Percentiles rank a stretch among this genome's conserved stretches.
phyloP scores from a whole-genome alignment of 92 coral and sea anemone genomes.

The Hydrozoanthus gracilis region DNA sequence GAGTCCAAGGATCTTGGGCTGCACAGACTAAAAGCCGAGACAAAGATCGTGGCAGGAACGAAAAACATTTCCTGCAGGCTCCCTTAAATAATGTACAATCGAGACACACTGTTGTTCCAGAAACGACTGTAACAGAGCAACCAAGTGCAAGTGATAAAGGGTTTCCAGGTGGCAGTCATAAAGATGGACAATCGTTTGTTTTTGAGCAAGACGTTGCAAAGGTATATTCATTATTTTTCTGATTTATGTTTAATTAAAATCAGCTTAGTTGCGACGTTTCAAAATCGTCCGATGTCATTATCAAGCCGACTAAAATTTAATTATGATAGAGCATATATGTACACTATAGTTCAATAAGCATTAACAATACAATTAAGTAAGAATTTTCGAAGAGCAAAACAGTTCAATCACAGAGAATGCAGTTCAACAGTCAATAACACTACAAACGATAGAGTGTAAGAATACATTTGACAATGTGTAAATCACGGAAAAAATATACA shows the following conservation, averaged over 20 bases:
- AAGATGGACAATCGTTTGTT: background rate
- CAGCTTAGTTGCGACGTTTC: background rate
- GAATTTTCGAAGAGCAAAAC: no score
- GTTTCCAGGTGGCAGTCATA: background rate
- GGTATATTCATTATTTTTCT: background rate
- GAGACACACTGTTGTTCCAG: no score
- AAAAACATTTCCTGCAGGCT: background rate
- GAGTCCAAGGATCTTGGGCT: slow-evolving; percentile 83
- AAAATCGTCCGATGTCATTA: background rate
- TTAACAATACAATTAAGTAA: no score
- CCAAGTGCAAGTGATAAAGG: background rate
- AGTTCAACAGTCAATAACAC: no score
- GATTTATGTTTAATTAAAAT: background rate
- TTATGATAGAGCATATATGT: no score
- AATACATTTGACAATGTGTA: no score
- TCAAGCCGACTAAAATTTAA: no score
- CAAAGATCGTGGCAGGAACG: slow-evolving; percentile 5
- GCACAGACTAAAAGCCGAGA: slow-evolving; percentile 49
- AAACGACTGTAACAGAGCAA: background rate
- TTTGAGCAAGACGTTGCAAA: slow-evolving; percentile 16
- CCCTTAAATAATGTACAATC: background rate
- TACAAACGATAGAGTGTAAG: no score
- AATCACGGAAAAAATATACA: no score
- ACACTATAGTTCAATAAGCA: no score
- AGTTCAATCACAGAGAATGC: no score